These are phyloP conservation scores for Pomacea canaliculata DNA, from an alignment of 2,888 invertebrate species.

Conservation along the genomic window DNA sequence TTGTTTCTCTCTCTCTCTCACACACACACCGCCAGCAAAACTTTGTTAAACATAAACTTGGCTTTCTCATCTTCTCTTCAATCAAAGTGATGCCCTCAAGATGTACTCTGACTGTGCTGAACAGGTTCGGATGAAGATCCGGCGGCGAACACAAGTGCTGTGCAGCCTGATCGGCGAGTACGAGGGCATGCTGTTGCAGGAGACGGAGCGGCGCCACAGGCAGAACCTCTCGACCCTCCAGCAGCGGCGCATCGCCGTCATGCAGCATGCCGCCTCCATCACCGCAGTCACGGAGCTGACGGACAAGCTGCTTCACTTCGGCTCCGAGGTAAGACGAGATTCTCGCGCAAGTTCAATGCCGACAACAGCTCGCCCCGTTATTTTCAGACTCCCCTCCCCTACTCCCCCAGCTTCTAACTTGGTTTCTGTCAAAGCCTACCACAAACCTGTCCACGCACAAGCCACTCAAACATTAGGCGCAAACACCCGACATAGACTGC, in stretches of 20 bases:
- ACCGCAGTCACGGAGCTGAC: conserved; percentile 56
- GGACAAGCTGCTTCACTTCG: conserved; percentile 56
- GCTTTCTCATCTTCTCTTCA: no score
- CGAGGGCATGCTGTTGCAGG: conserved; percentile 50
- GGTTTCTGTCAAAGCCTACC: no score
- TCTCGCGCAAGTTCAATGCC: no score
- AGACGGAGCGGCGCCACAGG: conserved; percentile 48
- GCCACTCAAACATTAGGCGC: no score
- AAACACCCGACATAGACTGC: no score
- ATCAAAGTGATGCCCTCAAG: neutral
- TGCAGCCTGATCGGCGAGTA: conserved; percentile 54
- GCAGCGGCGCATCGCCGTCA: conserved; percentile 40
- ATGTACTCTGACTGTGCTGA: neutral
- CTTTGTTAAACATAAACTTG: no score
- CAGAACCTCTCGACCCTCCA: conserved; percentile 41
- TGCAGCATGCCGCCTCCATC: conserved; percentile 54
- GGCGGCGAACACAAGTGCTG: conserved; percentile 48
- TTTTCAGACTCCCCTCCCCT: no score
- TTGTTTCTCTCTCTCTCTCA: no score
- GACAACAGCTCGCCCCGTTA: no score
- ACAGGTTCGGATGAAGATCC: conserved; percentile 38
- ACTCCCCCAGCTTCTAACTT: no score
- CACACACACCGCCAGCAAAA: no score
- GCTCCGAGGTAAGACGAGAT: conserved; percentile 39
- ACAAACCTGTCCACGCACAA: no score